Percentiles rank a stretch among this genome's conserved stretches.
Evolutionary conservation across 2,797 vertebrate genomes (phyloP).

Genomic region (Bufotes viridis): DNA sequence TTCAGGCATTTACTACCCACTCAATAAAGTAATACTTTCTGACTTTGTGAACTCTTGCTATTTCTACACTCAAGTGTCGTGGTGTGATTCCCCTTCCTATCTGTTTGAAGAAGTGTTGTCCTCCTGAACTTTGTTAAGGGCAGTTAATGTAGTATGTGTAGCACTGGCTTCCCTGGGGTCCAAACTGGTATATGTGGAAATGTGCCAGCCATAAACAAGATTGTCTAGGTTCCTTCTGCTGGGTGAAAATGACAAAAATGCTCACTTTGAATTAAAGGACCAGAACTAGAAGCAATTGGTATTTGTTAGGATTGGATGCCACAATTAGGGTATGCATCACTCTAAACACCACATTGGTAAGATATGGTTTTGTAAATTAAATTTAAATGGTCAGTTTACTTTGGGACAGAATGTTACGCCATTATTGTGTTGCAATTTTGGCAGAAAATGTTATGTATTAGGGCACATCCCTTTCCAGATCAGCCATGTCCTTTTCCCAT

Average conservation of each 20-base stretch:
- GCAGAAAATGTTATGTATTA: too few relatives aligned
- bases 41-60: conserved; percentile 40
- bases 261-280: not conserved
- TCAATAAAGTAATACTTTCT: conserved; percentile 43
- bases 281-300: not conserved
- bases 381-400: too few relatives aligned
- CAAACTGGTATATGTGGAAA: not conserved
- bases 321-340: not conserved
- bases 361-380: not conserved
- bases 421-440: too few relatives aligned
- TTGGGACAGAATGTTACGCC: too few relatives aligned
- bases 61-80: conserved; percentile 18
- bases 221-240: not conserved
- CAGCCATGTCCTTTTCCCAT: too few relatives aligned
- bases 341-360: not conserved
- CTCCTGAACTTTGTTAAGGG: conserved; percentile 20
- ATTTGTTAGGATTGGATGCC: not conserved
- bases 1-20: conserved; percentile 26
- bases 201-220: not conserved
- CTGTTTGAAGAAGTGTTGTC: conserved; percentile 10
- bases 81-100: conserved; percentile 9
- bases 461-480: too few relatives aligned
- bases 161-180: not conserved
- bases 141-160: conserved; percentile 20
- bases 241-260: not conserved